Evolutionary conservation across 30 jellyfish, hydroid and myxozoan genomes (phyloP).

Genomic region (Aurelia aurita complex sp. Pacific): DNA sequence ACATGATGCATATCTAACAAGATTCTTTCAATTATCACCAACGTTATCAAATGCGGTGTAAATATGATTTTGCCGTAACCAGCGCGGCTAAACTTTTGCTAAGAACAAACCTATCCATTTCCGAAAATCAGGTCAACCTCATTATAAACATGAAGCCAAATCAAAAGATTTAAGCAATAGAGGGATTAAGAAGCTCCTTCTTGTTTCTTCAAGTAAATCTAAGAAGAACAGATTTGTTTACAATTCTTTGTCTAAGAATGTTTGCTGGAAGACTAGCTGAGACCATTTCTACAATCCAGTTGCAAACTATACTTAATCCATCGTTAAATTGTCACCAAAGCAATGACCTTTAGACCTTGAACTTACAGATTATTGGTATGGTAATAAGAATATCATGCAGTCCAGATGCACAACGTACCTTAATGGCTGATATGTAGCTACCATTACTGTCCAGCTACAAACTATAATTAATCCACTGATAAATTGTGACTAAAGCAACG

Average conservation of each 20-base stretch:
- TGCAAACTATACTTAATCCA: constrained; percentile 9
- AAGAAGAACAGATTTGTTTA: constrained; percentile 7
- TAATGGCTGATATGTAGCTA: too few species aligned
- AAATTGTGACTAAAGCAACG: too few species aligned
- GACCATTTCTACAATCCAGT: background rate
- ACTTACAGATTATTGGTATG: too few species aligned
- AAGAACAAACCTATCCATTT: background rate
- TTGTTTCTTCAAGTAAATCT: constrained; percentile 3
- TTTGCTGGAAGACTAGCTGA: constrained; percentile 12
- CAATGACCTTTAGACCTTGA: background rate
- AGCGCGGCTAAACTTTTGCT: background rate
- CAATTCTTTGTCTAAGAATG: background rate
- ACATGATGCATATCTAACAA: too few species aligned
- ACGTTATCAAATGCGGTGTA: too few species aligned
- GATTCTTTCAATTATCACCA: too few species aligned
- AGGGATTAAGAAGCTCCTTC: constrained; percentile 2
- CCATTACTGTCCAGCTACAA: too few species aligned
- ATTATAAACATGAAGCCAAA: constrained; percentile 3
- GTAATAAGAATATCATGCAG: too few species aligned
- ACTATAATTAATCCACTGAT: too few species aligned
- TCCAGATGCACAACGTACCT: too few species aligned
- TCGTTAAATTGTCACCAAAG: constrained; percentile 21
- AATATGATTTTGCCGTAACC: too few species aligned
- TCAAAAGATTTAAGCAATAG: constrained; percentile 5
- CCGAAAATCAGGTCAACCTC: background rate